Evolutionary conservation across 2,888 invertebrate species (phyloP).

Genomic region (Sesia bembeciformis): DNA sequence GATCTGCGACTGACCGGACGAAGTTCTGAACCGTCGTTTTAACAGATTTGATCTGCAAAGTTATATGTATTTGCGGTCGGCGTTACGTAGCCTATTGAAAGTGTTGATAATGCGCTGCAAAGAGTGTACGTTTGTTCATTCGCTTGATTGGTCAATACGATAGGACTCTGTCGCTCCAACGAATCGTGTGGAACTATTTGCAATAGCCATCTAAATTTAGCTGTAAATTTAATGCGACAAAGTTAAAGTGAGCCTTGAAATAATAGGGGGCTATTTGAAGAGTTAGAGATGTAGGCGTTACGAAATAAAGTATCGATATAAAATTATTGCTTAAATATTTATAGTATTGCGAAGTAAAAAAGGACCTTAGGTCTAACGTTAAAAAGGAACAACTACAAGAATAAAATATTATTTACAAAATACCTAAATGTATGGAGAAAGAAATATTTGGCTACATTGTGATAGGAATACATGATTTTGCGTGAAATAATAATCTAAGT

Average conservation of each 20-base stretch:
- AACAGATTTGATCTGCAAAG: too few relatives aligned
- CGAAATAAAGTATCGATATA: slow-evolving; percentile 33
- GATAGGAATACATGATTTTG: slow-evolving; percentile 54
- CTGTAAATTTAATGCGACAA: not conserved
- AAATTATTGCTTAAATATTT: slow-evolving; percentile 66
- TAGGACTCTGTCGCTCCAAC: slow-evolving; percentile 29
- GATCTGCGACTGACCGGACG: too few relatives aligned
- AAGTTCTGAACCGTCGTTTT: too few relatives aligned
- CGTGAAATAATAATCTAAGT: slow-evolving; percentile 40
- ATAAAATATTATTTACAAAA: slow-evolving; percentile 68
- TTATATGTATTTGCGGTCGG: too few relatives aligned
- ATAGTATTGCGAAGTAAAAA: slow-evolving; percentile 67
- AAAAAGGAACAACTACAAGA: slow-evolving; percentile 63
- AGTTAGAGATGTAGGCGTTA: slow-evolving; percentile 18
- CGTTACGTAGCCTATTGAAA: too few relatives aligned
- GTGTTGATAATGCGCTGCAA: too few relatives aligned
- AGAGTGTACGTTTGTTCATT: too few relatives aligned
- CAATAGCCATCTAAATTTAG: not conserved
- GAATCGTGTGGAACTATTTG: not conserved
- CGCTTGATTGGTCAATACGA: too few relatives aligned
- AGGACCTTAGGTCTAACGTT: slow-evolving; percentile 63
- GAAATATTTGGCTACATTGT: slow-evolving; percentile 71
- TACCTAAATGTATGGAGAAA: slow-evolving; percentile 50
- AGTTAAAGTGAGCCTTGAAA: not conserved
- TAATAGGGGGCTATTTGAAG: slow-evolving; percentile 9